Conservation (phyloP, 2,888 invertebrate genomes). For the Venustoraphidia nigricollis region DNA sequence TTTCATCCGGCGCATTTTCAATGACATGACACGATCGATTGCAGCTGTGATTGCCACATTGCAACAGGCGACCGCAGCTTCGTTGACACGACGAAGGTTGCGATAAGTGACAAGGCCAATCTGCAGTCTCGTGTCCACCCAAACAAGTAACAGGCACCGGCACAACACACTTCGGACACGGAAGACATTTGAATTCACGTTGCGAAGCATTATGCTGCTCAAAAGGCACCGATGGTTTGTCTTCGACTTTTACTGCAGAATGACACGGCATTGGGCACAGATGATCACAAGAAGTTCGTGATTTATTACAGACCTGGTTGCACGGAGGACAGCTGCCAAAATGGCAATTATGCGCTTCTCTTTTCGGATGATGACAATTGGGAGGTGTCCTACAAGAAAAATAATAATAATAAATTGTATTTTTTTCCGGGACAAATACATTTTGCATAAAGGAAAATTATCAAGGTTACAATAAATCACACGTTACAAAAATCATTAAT, state of each 20-base stretch:
- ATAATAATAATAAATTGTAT: slow-evolving; percentile 6
- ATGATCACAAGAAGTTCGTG: slow-evolving; percentile 43
- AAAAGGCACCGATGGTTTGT: slow-evolving; percentile 51
- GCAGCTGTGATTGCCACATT: slow-evolving; percentile 71
- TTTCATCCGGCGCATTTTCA: slow-evolving; percentile 26
- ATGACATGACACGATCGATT: slow-evolving; percentile 53
- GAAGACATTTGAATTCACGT: slow-evolving; percentile 34
- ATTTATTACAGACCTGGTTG: slow-evolving; percentile 52
- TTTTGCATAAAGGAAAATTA: no score
- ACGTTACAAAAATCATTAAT: no score
- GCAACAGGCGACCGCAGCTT: slow-evolving; percentile 51
- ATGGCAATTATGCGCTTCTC: slow-evolving; percentile 65
- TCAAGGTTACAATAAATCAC: no score
- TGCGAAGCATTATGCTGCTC: slow-evolving; percentile 29
- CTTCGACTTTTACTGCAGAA: slow-evolving; percentile 41
- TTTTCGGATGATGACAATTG: slow-evolving; percentile 66
- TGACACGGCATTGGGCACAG: slow-evolving; percentile 61
- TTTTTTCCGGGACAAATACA: no score
- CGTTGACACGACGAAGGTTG: slow-evolving; percentile 62
- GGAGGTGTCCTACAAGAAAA: slow-evolving; percentile 41
- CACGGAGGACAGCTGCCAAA: slow-evolving; percentile 76
- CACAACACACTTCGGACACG: slow-evolving; percentile 57
- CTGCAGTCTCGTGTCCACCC: slow-evolving; percentile 52
- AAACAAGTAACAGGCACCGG: slow-evolving; percentile 57
- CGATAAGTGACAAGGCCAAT: slow-evolving; percentile 55